Evolutionary conservation across 2,888 invertebrate species (phyloP), one percentile per base, ranked within the genome.

Genomic region (Cryptosula pallasiana): DNA sequence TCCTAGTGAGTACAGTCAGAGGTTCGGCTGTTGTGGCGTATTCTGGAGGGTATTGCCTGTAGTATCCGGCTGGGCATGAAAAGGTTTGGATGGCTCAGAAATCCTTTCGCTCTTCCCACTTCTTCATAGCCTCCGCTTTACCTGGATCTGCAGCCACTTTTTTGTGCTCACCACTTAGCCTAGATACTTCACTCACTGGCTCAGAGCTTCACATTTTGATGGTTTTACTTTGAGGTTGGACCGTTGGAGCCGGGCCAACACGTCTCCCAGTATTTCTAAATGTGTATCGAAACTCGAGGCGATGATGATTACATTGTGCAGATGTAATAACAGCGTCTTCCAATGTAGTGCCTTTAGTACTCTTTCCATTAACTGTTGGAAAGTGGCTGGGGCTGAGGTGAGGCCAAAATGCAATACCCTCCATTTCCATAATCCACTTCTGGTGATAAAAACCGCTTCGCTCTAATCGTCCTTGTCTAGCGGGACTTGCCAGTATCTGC

Each of bases 221-320:
- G 75, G 73, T 69, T 45, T 77, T 75, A 3, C 78, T 35, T 35
- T 73, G 76, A 29, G 79, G n/a, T n/a, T n/a, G n/a, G n/a, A n/a
- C n/a, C n/a, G n/a, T n/a, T n/a, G 29, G 16, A 78, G 73, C 23
- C 74, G 58, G 20, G 70, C 54, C 27, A 78, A 74, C 13, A 78
- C 75, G 16, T 29, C 25, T 35, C 57, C 9, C 0, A 79, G 71
- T 35, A 74, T 13, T 1, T 9, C 29, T 3, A 74, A n/a, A 9
- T 73, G 73, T 16, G 54, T 69, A 32, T 73, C 73, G 36, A 76
- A 74, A 0, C 72, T 71, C 35, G 57, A 72, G 5, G 74, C 9
- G 20, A 20, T n/a, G n/a, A n/a, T n/a, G n/a, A n/a, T n/a, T n/a
- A n/a, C n/a, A n/a, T n/a, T n/a, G n/a, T n/a, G n/a, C n/a, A n/a